A percentile compares a stretch with the other conserved stretches of the same genome.
These are phyloP conservation scores for Scalopus aquaticus DNA, from an alignment of 2,113 vertebrate genomes.

Conservation along the genomic window DNA sequence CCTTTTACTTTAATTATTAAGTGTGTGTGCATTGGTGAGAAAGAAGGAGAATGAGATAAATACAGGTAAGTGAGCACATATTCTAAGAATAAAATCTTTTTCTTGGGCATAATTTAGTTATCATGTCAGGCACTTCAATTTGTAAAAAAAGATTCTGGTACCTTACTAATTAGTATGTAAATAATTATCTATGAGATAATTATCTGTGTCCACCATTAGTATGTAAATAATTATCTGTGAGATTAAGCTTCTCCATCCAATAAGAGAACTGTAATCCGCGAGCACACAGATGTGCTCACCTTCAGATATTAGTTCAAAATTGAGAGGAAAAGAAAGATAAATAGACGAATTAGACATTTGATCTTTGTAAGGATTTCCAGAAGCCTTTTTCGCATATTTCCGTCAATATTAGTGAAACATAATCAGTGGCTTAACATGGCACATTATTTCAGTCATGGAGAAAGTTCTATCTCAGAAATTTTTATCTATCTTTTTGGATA, in stretches of 20 bases:
- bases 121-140: background rate
- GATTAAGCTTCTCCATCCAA: background rate
- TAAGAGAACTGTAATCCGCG: slow-evolving; percentile 29
- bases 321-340: background rate
- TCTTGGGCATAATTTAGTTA: background rate
- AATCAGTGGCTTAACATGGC: background rate
- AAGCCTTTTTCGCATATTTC: background rate
- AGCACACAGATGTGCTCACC: background rate
- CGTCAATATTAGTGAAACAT: background rate
- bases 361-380: slow-evolving; percentile 43
- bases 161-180: slow-evolving; percentile 31
- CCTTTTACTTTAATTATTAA: background rate
- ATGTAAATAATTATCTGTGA: slow-evolving; percentile 44
- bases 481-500: slow-evolving; percentile 22
- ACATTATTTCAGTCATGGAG: background rate
- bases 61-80: background rate
- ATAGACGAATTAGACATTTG: slow-evolving; percentile 46
- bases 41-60: background rate
- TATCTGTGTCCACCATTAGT: background rate
- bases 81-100: slow-evolving; percentile 12
- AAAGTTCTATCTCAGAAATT: background rate
- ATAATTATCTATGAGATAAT: background rate
- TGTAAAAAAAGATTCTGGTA: background rate
- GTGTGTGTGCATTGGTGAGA: background rate
- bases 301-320: slow-evolving; percentile 31